Conservation (phyloP, 1,140 invertebrate genomes). For the Brachionus asplanchnoidis region DNA sequence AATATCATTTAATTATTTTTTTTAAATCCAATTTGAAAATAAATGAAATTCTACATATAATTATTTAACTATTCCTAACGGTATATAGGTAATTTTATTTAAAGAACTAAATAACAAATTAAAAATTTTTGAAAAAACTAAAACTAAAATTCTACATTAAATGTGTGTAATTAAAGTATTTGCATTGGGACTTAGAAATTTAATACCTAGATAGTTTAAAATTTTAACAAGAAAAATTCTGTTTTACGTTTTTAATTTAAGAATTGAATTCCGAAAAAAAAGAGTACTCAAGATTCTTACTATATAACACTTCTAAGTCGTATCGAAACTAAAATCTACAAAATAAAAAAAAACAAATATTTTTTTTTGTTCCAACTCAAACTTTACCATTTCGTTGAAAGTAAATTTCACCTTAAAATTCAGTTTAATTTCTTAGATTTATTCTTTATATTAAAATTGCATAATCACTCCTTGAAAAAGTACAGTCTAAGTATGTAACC, state of each 20-base stretch:
- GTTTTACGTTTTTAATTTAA: not conserved
- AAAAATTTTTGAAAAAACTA: not conserved
- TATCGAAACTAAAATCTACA: not conserved
- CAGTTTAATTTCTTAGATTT: not conserved
- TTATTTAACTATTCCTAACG: not conserved
- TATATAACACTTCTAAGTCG: not conserved
- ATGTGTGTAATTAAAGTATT: not conserved
- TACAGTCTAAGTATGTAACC: not conserved
- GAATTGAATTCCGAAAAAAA: not conserved
- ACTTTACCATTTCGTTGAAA: not conserved
- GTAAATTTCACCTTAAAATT: conserved; percentile 23
- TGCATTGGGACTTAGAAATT: not conserved
- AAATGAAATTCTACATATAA: not conserved
- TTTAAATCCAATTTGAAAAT: not conserved
- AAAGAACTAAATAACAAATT: not conserved
- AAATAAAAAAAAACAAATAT: conserved; percentile 15
- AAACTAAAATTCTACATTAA: not conserved
- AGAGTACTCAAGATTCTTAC: not conserved
- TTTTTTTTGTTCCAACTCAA: not conserved
- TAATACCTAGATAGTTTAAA: not conserved
- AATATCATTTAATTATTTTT: not conserved
- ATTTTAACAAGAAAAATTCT: not conserved
- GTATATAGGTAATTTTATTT: not conserved
- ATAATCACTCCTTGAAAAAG: not conserved
- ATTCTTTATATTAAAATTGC: not conserved